phyloP scores from a whole-genome alignment of 2,888 invertebrate species.

The Synanthedon vespiformis region DNA sequence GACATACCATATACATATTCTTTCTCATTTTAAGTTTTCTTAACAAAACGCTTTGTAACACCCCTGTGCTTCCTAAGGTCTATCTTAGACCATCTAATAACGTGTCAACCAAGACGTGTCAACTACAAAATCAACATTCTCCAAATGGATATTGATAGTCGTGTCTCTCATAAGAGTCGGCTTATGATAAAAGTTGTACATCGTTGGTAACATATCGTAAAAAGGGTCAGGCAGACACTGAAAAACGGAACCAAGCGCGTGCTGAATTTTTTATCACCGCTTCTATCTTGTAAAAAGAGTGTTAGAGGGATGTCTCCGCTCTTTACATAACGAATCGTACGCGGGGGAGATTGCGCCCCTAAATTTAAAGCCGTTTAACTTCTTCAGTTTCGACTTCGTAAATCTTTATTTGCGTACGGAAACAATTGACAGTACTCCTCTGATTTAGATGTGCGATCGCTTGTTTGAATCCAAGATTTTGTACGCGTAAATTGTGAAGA shows the following conservation, averaged over 20 bases:
- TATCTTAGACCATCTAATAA: no score
- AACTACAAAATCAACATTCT: no score
- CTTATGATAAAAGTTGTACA: slow-evolving; percentile 27
- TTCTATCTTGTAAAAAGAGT: slow-evolving; percentile 37
- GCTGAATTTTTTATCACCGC: slow-evolving; percentile 49
- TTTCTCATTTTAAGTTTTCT: no score
- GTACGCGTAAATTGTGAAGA: slow-evolving; percentile 1
- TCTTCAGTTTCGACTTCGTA: slow-evolving; percentile 31
- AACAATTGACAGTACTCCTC: background rate
- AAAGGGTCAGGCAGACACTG: slow-evolving; percentile 33
- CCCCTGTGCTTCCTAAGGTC: no score
- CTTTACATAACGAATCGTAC: slow-evolving; percentile 38
- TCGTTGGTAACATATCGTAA: slow-evolving; percentile 23
- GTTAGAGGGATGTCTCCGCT: slow-evolving; percentile 29
- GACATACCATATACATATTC: no score
- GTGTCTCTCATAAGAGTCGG: no score
- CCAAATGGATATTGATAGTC: no score
- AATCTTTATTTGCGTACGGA: slow-evolving; percentile 31
- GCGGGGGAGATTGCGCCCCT: slow-evolving; percentile 32
- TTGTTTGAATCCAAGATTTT: background rate
- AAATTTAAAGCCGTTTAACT: slow-evolving; percentile 48
- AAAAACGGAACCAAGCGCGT: slow-evolving; percentile 42
- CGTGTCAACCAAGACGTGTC: no score
- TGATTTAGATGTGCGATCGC: background rate
- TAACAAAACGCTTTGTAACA: no score